Base-by-base conservation (phyloP, 2,113 vertebrate species). In the Boulengerochromis microlepis region DNA sequence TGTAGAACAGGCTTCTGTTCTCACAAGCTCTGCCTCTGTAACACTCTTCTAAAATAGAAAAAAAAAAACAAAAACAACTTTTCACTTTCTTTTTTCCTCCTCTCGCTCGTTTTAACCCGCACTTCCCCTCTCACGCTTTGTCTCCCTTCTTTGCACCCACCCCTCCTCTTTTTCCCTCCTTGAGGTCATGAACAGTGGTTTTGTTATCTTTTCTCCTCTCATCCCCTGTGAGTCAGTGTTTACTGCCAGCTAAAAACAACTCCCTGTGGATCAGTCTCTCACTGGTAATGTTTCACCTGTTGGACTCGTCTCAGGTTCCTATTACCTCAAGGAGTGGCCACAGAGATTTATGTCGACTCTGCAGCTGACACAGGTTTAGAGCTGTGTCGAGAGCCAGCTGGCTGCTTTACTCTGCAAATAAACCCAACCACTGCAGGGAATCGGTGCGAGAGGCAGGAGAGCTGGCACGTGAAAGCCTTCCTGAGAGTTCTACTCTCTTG, bases 351-450 rank as follows among this genome's bases (percentile, higher is more conserved):
- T 93, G 87, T 94, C 10, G 16, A 50, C 86, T 78, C 85, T 88
- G 91, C 83, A 87, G 91, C 90, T 91, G 92, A 94, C 90, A 84
- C 86, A 59, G 92, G 91, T 94, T 94, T 92, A 89, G 89, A 88
- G 83, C 56, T 16, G 13, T 76, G 86, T 90, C 64, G 5, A 85
- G 87, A 91, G 87, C 90, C 93, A 94, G 91, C 92, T 93, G 95
- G 91, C 89, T 87, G 86, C 87, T 91, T 90, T 80, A 90, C 85
- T 89, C 88, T 45, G 84, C 87, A 93, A 92, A 94, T 93, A 93
- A 94, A 93, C 86, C 87, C 10, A 54, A 82, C 81, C 61, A 35
- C 64, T 80, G 85, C 10, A 71, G 83, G 84, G 83, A 59, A 83
- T 69, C 76, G 8, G 80, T 18, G 29, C 11, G 71, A 38, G 85